Conservation (phyloP, 2,888 invertebrate species). For the Mesochorus sp. region DNA sequence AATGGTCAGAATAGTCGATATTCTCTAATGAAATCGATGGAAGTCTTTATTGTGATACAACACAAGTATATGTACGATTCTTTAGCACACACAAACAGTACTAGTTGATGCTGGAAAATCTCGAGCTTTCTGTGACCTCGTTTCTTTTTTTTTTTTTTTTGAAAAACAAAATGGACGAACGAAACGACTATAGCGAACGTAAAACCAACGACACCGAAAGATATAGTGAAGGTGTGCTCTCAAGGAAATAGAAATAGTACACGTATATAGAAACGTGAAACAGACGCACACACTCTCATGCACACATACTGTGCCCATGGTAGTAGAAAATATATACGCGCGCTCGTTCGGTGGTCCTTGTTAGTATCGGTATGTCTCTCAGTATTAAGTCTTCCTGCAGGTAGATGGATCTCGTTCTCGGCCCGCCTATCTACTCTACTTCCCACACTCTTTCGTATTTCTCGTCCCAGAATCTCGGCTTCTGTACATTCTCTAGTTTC, state of each 20-base stretch:
- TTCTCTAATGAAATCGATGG: no score
- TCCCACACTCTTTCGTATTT: constrained; percentile 8
- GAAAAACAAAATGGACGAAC: not conserved
- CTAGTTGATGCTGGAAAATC: constrained; percentile 15
- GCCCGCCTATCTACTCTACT: constrained; percentile 3
- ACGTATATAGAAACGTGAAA: constrained; percentile 3
- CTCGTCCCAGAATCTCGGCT: constrained; percentile 47
- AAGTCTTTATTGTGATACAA: not conserved
- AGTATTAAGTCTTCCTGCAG: constrained; percentile 58
- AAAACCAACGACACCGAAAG: not conserved
- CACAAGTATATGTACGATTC: not conserved
- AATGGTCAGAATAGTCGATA: no score
- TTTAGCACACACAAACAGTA: not conserved
- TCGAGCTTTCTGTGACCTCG: constrained; percentile 46
- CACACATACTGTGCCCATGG: not conserved
- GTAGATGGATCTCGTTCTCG: constrained; percentile 31
- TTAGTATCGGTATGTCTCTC: constrained; percentile 53
- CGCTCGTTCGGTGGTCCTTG: constrained; percentile 40
- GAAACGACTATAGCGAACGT: constrained; percentile 7
- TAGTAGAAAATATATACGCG: constrained; percentile 15
- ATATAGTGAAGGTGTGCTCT: constrained; percentile 26
- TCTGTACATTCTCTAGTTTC: constrained; percentile 7
- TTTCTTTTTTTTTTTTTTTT: constrained; percentile 16
- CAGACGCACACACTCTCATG: no score
- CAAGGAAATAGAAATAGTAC: constrained; percentile 7